Conservation (phyloP, 2,888 invertebrate genomes). For the Vanessa cardui region DNA sequence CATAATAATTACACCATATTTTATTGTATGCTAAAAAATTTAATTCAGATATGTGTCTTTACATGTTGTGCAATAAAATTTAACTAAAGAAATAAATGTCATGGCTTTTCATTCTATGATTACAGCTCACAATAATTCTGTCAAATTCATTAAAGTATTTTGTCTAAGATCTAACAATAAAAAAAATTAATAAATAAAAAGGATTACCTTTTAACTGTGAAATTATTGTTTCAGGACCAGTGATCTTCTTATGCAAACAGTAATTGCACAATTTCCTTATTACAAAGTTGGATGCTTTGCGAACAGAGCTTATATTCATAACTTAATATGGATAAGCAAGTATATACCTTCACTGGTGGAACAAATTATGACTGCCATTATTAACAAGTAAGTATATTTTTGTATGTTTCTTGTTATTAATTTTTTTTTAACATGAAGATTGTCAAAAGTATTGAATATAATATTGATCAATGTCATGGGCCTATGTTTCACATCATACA, state of each 20-base stretch:
- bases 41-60: no score
- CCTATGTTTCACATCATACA: no score
- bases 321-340: slow-evolving; percentile 88
- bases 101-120: no score
- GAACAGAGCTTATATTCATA: slow-evolving; percentile 90
- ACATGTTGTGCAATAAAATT: no score
- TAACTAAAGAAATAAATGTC: no score
- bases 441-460: neutral
- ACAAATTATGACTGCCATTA: slow-evolving; percentile 87
- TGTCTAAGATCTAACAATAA: no score
- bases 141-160: no score
- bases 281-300: slow-evolving; percentile 85
- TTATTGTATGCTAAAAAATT: no score
- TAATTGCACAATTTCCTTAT: slow-evolving; percentile 89
- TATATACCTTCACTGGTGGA: slow-evolving; percentile 88
- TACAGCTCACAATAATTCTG: no score
- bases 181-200: no score
- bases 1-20: no score
- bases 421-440: neutral
- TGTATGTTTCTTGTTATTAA: neutral
- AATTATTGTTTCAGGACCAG: slow-evolving; percentile 84
- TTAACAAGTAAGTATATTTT: slow-evolving; percentile 86
- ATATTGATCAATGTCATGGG: no score
- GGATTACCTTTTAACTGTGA: neutral
- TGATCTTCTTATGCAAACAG: slow-evolving; percentile 85